These are phyloP conservation scores for Elephas maximus DNA, from an alignment of 2,113 vertebrate genomes.

Conservation along the genomic window DNA sequence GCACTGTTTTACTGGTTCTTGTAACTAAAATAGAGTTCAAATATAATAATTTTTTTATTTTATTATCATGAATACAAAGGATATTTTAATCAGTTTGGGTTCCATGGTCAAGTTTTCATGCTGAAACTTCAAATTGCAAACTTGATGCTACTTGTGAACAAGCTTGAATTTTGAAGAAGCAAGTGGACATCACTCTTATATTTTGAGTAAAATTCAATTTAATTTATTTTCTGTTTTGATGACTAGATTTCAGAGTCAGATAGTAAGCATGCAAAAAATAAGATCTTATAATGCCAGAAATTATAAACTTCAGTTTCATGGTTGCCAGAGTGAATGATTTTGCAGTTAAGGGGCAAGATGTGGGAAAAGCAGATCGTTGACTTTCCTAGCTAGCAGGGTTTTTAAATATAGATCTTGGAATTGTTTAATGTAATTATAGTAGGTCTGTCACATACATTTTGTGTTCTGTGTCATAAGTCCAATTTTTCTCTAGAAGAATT, in stretches of 20 bases:
- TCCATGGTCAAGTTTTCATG: neutral
- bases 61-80: neutral
- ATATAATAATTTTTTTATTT: neutral
- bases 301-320: neutral
- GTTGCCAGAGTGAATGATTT: neutral
- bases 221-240: neutral
- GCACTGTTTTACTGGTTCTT: slow-evolving; percentile 2
- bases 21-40: neutral
- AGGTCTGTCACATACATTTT: neutral
- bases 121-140: neutral
- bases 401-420: neutral
- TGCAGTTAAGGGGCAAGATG: neutral
- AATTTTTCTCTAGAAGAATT: neutral
- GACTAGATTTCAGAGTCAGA: neutral
- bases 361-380: neutral
- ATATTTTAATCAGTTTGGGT: neutral
- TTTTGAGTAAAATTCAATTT: neutral
- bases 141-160: neutral
- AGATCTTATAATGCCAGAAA: neutral
- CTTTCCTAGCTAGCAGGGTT: neutral
- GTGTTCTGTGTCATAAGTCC: neutral
- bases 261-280: neutral
- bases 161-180: slow-evolving; percentile 1
- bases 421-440: neutral
- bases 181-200: neutral